Percentiles rank a stretch among this genome's conserved stretches.
These are phyloP conservation scores for Threskiornis aethiopicus DNA, from an alignment of 2,797 vertebrate genomes.

Conservation along the genomic window DNA sequence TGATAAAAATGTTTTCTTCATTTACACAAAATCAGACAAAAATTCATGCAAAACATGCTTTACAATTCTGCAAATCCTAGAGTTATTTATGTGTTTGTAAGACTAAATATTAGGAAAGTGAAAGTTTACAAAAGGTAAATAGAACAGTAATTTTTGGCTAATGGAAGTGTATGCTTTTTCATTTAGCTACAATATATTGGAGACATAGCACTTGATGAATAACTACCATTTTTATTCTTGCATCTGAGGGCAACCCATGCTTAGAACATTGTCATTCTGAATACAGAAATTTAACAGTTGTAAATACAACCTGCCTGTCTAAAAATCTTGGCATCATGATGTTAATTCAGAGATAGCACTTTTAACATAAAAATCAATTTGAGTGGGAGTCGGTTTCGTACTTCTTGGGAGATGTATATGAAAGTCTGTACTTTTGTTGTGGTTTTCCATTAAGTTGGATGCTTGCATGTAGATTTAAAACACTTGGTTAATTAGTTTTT, in stretches of 20 bases:
- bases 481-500: not conserved
- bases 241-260: not conserved
- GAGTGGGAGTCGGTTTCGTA: not conserved
- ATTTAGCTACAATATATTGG: not conserved
- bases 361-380: not conserved
- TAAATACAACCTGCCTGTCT: not conserved
- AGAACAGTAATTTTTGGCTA: not conserved
- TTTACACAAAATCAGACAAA: not conserved
- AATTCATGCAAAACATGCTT: not conserved
- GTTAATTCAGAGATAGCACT: not conserved
- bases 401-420: not conserved
- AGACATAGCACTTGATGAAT: not conserved
- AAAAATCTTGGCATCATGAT: not conserved
- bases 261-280: not conserved
- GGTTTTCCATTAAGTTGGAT: not conserved
- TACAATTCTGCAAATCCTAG: not conserved
- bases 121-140: not conserved
- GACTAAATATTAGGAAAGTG: not conserved
- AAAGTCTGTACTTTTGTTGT: not conserved
- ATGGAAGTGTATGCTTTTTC: not conserved
- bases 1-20: not conserved
- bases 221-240: not conserved
- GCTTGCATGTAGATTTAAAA: not conserved
- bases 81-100: not conserved
- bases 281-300: not conserved